Evolutionary conservation across 2,888 invertebrate genomes (phyloP).

Genomic region (Cerceris ruficornis): DNA sequence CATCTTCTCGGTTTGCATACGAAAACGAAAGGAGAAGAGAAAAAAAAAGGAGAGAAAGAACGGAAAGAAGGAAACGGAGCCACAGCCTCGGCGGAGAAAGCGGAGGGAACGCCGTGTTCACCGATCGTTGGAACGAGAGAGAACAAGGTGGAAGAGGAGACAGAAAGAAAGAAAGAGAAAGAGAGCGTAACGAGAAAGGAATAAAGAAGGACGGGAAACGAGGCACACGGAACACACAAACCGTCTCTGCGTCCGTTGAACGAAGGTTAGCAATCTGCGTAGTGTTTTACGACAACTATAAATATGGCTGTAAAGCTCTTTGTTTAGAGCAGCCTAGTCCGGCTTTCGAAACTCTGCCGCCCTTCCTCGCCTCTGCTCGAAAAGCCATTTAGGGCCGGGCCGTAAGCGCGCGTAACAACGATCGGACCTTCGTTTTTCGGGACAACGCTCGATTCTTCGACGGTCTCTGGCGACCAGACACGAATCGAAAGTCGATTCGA

Average conservation of each 20-base stretch:
- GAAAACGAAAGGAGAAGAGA: not conserved
- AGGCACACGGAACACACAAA: slow-evolving; percentile 39
- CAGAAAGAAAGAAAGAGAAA: slow-evolving; percentile 22
- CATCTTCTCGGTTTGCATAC: slow-evolving; percentile 1
- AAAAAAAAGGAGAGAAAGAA: slow-evolving; percentile 12
- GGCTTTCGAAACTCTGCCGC: slow-evolving; percentile 74
- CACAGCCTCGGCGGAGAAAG: slow-evolving; percentile 33
- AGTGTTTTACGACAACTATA: slow-evolving; percentile 81
- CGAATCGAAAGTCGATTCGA: not conserved
- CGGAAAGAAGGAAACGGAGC: slow-evolving; percentile 19
- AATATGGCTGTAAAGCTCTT: slow-evolving; percentile 80
- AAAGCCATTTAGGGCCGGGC: slow-evolving; percentile 51
- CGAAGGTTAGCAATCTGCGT: slow-evolving; percentile 79
- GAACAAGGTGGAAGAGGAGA: slow-evolving; percentile 2
- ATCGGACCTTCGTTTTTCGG: not conserved
- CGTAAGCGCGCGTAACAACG: not conserved
- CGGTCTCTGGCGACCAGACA: not conserved
- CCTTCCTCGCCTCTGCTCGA: slow-evolving; percentile 45
- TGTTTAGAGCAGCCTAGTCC: slow-evolving; percentile 78
- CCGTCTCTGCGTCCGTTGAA: slow-evolving; percentile 64
- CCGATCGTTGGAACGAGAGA: slow-evolving; percentile 23
- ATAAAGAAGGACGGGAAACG: slow-evolving; percentile 42
- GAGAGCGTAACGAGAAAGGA: slow-evolving; percentile 49
- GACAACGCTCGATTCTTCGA: slow-evolving; percentile 27
- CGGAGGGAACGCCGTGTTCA: slow-evolving; percentile 48